These are phyloP conservation scores for Acronicta leporina DNA, from an alignment of 2,888 invertebrate genomes.

Conservation along the genomic window DNA sequence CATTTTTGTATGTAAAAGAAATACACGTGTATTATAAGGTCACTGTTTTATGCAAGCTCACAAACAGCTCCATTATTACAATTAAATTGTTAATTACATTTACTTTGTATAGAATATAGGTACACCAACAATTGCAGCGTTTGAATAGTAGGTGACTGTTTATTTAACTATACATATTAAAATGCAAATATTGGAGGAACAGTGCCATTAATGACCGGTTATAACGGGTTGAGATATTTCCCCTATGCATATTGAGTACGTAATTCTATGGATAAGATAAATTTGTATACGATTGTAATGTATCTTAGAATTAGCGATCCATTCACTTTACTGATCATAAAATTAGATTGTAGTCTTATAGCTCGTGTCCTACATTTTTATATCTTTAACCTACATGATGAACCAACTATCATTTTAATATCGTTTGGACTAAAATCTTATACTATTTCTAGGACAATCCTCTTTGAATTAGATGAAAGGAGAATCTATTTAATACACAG, in stretches of 20 bases:
- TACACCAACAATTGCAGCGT: conserved; percentile 27
- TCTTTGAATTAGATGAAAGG: no score
- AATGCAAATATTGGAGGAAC: background rate
- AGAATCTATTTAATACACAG: no score
- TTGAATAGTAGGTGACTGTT: conserved; percentile 25
- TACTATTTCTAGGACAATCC: no score
- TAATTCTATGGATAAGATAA: background rate
- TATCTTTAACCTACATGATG: conserved; percentile 55
- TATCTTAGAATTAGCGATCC: conserved; percentile 66
- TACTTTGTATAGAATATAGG: conserved; percentile 33
- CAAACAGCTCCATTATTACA: conserved; percentile 36
- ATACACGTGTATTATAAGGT: conserved; percentile 21
- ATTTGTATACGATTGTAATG: conserved; percentile 3
- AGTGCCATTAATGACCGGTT: no score
- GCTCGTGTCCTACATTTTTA: conserved; percentile 62
- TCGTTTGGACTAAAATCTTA: background rate
- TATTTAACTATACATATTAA: conserved; percentile 4
- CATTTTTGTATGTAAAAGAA: conserved; percentile 12
- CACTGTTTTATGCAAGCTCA: conserved; percentile 36
- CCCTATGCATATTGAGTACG: no score
- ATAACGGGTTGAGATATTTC: no score
- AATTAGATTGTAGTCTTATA: conserved; percentile 62
- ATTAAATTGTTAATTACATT: conserved; percentile 44
- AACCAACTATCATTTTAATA: conserved; percentile 37
- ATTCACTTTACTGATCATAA: conserved; percentile 67